Conservation (phyloP, 2,113 vertebrate genomes). For the Myotis davidii region DNA sequence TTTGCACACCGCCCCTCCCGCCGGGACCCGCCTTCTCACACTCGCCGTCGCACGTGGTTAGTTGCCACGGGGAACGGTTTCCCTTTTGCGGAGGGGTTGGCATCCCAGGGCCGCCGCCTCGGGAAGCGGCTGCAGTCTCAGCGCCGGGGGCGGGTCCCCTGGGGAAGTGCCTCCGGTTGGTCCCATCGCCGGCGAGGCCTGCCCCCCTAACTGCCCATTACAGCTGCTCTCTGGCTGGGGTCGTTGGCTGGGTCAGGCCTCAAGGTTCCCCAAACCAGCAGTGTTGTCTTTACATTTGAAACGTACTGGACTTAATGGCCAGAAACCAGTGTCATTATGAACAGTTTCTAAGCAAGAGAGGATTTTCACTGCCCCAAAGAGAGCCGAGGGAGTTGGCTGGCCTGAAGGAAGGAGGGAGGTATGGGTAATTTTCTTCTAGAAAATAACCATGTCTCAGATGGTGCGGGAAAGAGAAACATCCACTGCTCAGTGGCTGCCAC, state of each 20-base stretch:
- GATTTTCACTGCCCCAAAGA: conserved; percentile 3
- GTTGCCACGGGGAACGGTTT: background rate
- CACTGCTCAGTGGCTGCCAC: background rate
- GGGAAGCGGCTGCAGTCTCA: too few species aligned
- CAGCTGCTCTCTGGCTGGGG: background rate
- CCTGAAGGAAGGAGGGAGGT: background rate
- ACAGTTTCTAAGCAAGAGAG: conserved; percentile 53
- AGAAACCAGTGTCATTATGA: conserved; percentile 43
- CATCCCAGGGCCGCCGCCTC: fast-evolving
- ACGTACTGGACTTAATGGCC: conserved; percentile 22
- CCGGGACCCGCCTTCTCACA: background rate
- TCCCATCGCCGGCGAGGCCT: background rate
- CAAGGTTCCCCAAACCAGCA: conserved; percentile 33
- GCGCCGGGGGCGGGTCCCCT: too few species aligned
- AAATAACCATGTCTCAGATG: background rate
- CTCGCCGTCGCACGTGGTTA: fast-evolving
- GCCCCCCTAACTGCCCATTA: background rate
- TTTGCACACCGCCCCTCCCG: background rate
- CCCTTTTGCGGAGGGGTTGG: background rate
- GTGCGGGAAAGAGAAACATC: background rate
- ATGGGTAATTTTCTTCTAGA: conserved; percentile 25
- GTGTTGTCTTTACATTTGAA: conserved; percentile 49
- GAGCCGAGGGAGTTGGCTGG: background rate
- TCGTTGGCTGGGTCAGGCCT: conserved; percentile 7
- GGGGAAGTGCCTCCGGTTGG: background rate